Evolutionary conservation across 2,113 vertebrate species (phyloP), one percentile per base, ranked within the genome.

Genomic region (Pholis gunnellus): DNA sequence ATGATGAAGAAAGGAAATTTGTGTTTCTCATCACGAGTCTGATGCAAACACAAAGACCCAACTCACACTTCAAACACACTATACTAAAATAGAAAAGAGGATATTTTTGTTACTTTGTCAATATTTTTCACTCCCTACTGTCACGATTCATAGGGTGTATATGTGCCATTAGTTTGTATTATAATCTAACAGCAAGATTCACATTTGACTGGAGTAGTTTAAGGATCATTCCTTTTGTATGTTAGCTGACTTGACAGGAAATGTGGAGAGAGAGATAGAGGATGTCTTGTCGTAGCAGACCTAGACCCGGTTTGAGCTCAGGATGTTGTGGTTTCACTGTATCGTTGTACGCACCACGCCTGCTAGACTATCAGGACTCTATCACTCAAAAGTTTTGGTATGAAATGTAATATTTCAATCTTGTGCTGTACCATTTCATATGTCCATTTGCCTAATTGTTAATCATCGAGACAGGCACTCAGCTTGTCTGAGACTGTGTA

Each of bases 301-400:
- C 2, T 42, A 2, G 8, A 6, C 52, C 15, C 3, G 0, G 54
- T 60, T 66, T 17, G 27, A 60, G 54, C 70, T 72, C 87, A 90
- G 88, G 88, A 90, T 88, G 81, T 83, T 85, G 91, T 87, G 89
- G 87, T 87, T 86, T 54, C 14, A 57, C 42, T 78, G n/a, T 65
- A 66, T 31, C 36, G 11, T 25, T 25, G 20, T 70, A 18, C 10
- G 42, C 27, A 9, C 0, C 0, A 1, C 0, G 14, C 34, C 22
- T 89, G 11, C 34, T 63, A 22, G 0, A 52, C n/a, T 36, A 18
- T 44, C 44, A 22, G 11, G 9, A 44, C 27, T 25, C 13, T 27
- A 6, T 7, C 5, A 61, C 17, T 25, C 15, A 22, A 3, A 5
- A 2, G 20, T 57, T 60, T 74, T 29, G 6, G 6, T 20, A 25